Base-by-base conservation (phyloP, 53 echinoderm and acorn worm genomes). In the Temnopleurus reevesii region DNA sequence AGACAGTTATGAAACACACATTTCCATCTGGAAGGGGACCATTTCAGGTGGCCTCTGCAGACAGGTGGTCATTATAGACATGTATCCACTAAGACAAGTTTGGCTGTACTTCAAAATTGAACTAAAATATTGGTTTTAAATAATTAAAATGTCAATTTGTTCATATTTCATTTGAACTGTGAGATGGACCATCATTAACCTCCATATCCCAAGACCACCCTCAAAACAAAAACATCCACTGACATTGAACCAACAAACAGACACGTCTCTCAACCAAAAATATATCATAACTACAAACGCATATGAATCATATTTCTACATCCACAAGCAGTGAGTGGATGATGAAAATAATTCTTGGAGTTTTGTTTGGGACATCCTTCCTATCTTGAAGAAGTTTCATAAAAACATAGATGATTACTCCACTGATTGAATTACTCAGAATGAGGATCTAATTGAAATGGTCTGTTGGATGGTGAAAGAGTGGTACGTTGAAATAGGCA, bases 241-340 rank as follows among this genome's bases (percentile, higher is more conserved):
- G 71, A 66, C 41, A 66, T 66, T 66, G 38, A 38, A 38, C 71
- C 43, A 71, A 71, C 71, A 71, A 71, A 71, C 71, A 71, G 41
- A 7, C 5, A 71, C 8, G 21, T 41, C 7, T 71, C 71, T 71
- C 36, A 38, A 63, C 3, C 31, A 71, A 41, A 71, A 36, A 41
- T n/a, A 38, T n/a, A 63, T 31, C 17, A n/a, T n/a, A 71, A 71
- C 0, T 71, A 35, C 71, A 71, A 71, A 71, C 71, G 8, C 41
- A 41, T 71, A 71, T 71, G 71, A 43, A 71, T 38, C 41, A 66
- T 71, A 71, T 71, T 71, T 71, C n/a, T 71, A 21, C 6, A 41
- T 71, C 6, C 38, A 41, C 36, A 38, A 71, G 71, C 71, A 36
- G 36, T 38, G 36, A 71, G 71, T 71, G 71, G 23, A 38, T 71